Evolutionary conservation across 2,113 vertebrate genomes (phyloP).

Genomic region (Lophotis ruficrista): DNA sequence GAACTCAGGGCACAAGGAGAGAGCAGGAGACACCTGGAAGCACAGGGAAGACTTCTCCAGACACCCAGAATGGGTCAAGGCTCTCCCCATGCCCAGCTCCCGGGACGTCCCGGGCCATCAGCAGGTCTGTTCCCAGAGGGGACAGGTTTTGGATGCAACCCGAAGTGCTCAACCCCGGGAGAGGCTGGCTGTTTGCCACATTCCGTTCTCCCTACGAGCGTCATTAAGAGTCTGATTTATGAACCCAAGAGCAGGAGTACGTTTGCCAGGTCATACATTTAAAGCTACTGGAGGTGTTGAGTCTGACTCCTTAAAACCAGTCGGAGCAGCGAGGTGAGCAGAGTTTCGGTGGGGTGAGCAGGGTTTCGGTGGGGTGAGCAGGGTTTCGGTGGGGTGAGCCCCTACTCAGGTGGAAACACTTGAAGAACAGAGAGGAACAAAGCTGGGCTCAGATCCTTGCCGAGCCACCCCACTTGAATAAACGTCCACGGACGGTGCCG

Average conservation of each 20-base stretch:
- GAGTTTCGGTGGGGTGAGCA: not conserved
- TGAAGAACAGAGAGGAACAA: not conserved
- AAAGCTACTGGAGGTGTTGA: not conserved
- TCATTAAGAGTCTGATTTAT: not conserved
- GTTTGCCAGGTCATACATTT: accelerated
- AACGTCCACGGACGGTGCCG: accelerated
- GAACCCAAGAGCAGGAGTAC: not conserved
- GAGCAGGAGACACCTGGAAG: not conserved
- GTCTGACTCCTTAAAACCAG: not conserved
- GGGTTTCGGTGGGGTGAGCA: accelerated
- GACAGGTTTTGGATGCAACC: accelerated
- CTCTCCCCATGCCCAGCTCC: not conserved
- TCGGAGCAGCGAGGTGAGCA: accelerated
- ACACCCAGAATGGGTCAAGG: too few species aligned
- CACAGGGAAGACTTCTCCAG: accelerated
- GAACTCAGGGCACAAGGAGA: not conserved
- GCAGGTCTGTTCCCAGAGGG: too few species aligned
- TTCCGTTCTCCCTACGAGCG: not conserved
- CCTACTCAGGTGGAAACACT: accelerated
- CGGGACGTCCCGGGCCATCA: accelerated
- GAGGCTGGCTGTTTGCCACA: accelerated
- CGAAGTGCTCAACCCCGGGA: accelerated
- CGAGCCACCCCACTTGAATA: accelerated
- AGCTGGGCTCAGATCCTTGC: accelerated
- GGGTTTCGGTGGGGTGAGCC: not conserved